A percentile compares a stretch with the other conserved stretches of the same genome.
These are phyloP conservation scores for Liodrosophila aerea DNA, from an alignment of 2,888 invertebrate genomes.

Conservation along the genomic window DNA sequence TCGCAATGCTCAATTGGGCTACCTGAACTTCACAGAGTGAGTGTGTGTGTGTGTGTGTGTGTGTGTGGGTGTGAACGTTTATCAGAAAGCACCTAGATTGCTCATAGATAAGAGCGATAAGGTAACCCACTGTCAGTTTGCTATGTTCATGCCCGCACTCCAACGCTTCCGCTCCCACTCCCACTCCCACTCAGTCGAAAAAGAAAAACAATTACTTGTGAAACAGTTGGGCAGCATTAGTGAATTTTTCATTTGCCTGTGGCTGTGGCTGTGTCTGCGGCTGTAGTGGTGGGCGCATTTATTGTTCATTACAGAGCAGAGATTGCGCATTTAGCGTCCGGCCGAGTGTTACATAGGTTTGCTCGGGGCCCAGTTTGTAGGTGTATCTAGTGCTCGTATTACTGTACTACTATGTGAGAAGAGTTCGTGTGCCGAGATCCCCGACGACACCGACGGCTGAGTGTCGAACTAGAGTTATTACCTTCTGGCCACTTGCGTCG, in stretches of 20 bases:
- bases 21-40: too few species aligned
- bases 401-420: too few species aligned
- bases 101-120: conserved; percentile 58
- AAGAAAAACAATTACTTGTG: not conserved
- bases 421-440: too few species aligned
- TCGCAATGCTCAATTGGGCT: conserved; percentile 14
- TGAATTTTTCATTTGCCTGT: conserved; percentile 24
- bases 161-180: too few species aligned
- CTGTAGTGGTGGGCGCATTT: conserved; percentile 24
- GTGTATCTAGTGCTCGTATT: too few species aligned
- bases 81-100: conserved; percentile 53
- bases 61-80: conserved; percentile 31
- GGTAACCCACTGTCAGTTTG: conserved; percentile 18
- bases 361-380: too few species aligned
- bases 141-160: too few species aligned
- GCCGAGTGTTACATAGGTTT: not conserved
- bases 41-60: conserved; percentile 2
- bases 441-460: too few species aligned
- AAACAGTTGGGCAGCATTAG: conserved; percentile 14
- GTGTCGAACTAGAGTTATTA: too few species aligned
- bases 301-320: conserved; percentile 50
- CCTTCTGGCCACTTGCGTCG: too few species aligned
- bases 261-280: not conserved
- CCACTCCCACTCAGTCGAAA: too few species aligned
- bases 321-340: conserved; percentile 37